Percentiles rank a stretch among this genome's conserved stretches.
phyloP scores from a whole-genome alignment of 2,888 invertebrate genomes.

The Hermodice carunculata region DNA sequence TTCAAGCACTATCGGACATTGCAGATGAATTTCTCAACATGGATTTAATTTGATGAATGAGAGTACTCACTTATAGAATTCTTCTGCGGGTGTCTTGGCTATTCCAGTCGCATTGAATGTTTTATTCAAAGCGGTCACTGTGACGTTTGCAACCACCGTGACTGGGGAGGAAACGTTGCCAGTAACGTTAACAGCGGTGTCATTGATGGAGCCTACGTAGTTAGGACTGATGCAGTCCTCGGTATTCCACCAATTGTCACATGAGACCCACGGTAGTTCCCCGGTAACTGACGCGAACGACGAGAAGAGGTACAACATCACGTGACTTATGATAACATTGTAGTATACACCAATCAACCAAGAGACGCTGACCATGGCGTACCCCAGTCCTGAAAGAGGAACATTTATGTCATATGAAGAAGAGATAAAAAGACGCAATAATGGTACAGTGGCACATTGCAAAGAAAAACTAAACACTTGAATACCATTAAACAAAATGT shows the following conservation, averaged over 20 bases:
- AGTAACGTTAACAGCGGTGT: background rate
- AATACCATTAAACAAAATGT: too few relatives aligned
- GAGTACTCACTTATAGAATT: constrained; percentile 95
- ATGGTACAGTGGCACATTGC: too few relatives aligned
- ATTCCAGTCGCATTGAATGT: constrained; percentile 10
- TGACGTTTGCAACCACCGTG: background rate
- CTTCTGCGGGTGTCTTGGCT: constrained; percentile 87
- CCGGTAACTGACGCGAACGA: constrained; percentile 56
- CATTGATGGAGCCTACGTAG: too few relatives aligned
- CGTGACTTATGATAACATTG: constrained; percentile 68
- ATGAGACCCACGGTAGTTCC: constrained; percentile 65
- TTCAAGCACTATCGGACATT: too few relatives aligned
- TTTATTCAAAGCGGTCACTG: background rate
- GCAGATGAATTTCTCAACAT: too few relatives aligned
- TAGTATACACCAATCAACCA: constrained; percentile 68
- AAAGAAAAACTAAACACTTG: too few relatives aligned
- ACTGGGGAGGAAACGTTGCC: background rate
- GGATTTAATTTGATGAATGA: too few relatives aligned
- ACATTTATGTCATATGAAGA: too few relatives aligned
- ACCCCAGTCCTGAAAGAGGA: constrained; percentile 57
- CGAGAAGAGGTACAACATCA: constrained; percentile 64
- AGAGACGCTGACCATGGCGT: constrained; percentile 64
- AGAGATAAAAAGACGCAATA: too few relatives aligned
- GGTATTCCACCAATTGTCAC: constrained; percentile 67
- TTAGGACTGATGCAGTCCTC: constrained; percentile 60